phyloP scores from a whole-genome alignment of 37 sponge, comb jelly and placozoan genomes.

The Amphimedon queenslandica region DNA sequence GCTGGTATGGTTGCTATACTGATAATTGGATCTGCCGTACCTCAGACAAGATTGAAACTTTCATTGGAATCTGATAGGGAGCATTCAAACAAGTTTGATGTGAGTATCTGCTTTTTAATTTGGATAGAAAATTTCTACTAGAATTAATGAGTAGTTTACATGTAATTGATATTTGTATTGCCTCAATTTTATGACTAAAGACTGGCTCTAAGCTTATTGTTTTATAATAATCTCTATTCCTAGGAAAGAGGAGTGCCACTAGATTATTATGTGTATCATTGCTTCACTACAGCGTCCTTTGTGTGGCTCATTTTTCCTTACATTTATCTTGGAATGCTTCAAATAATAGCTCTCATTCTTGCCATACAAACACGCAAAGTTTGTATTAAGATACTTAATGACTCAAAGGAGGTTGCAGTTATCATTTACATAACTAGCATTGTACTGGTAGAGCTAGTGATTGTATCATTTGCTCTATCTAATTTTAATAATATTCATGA shows the following conservation, averaged over 20 bases:
- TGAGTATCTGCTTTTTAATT: neutral
- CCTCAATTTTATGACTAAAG: neutral
- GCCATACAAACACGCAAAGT: slow-evolving; percentile 43
- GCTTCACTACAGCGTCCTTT: neutral
- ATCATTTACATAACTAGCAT: slow-evolving; percentile 41
- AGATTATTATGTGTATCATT: neutral
- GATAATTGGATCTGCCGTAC: slow-evolving; percentile 1
- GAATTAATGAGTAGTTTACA: no score
- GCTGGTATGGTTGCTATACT: neutral
- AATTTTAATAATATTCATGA: slow-evolving; percentile 13
- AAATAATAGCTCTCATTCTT: slow-evolving; percentile 23
- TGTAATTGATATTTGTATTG: neutral
- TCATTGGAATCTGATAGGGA: neutral
- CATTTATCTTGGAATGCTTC: slow-evolving; percentile 16
- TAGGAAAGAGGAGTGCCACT: neutral
- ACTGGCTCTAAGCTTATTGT: neutral
- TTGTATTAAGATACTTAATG: slow-evolving; percentile 29
- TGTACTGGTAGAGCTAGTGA: slow-evolving; percentile 1
- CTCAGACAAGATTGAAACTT: neutral
- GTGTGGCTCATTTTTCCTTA: neutral
- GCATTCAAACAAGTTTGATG: neutral
- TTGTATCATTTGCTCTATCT: slow-evolving; percentile 4
- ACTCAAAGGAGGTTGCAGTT: slow-evolving; percentile 40
- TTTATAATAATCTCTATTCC: neutral
- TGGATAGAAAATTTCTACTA: neutral